Evolutionary conservation across 2,113 vertebrate genomes (phyloP), one percentile per base, ranked within the genome.

Genomic region (Rhabdornis inornatus): DNA sequence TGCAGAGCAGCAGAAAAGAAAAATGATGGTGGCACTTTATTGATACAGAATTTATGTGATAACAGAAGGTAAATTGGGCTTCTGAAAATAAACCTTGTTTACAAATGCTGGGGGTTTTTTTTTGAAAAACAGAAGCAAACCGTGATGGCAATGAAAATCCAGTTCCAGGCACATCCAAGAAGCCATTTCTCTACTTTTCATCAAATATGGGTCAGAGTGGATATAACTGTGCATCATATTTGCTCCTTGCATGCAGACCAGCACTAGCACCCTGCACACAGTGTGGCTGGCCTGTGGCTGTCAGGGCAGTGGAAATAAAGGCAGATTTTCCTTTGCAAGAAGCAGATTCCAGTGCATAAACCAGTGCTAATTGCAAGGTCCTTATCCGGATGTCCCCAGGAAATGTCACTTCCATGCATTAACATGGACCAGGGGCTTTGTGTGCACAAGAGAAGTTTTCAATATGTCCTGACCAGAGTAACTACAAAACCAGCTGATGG

Each of bases 51-150:
- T 95, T 90, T 94, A 80, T 92, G 64, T 91, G 93, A 96, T 94
- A 97, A 92, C 89, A 97, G 95, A 95, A 92, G 68, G 81, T 94
- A 96, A 94, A 96, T 75, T 53, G 75, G 94, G n/a, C 75, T 94
- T 42, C 55, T 96, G 85, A 95, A 94, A 96, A 90, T 49, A 90
- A 95, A 85, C 70, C 77, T 94, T 92, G 95, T 90, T 96, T 96
- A 90, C 85, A 92, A 70, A 91, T 72, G 31, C 35, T 60, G 64
- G 39, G 3, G 1, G 6, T 39, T 52, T 22, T 79, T 37, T 52
- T 89, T 64, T 18, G 21, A 59, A 60, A 82, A 68, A 50, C 49
- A 18, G 17, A 68, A 79, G 53, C 76, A 81, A 71, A 66, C 40
- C 4, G 2, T 69, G 70, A 76, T 91, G 87, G 57, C 86, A 65